Percentiles rank a stretch among this genome's conserved stretches.
Conservation (phyloP, 2,888 invertebrate genomes). For the Auanema sp. region DNA sequence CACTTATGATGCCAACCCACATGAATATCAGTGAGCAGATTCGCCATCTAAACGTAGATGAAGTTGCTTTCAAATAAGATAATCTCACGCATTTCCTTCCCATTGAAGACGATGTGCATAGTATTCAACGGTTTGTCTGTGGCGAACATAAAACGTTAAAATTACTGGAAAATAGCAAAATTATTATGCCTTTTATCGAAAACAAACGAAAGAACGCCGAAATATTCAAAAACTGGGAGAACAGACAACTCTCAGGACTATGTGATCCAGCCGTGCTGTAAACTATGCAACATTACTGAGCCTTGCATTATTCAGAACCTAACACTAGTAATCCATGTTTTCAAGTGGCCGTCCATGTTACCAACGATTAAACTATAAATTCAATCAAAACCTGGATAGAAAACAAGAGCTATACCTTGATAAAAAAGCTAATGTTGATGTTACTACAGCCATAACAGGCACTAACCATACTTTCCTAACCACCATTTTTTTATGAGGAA, state of each 20-base stretch:
- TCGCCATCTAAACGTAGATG: constrained; percentile 10
- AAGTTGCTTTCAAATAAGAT: not conserved
- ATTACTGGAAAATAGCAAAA: constrained; percentile 25
- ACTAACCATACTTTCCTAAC: constrained; percentile 33
- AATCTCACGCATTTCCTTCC: constrained; percentile 18
- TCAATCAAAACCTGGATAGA: not conserved
- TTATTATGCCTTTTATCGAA: not conserved
- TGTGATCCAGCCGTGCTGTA: constrained; percentile 14
- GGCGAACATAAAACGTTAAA: constrained; percentile 37
- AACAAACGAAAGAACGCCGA: constrained; percentile 24
- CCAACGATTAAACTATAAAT: no score
- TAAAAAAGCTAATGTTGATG: constrained; percentile 7
- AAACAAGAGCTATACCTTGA: constrained; percentile 4
- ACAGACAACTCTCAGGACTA: constrained; percentile 25
- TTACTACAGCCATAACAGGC: constrained; percentile 16
- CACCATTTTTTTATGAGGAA: constrained; percentile 30
- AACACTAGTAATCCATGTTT: not conserved
- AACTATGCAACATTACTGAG: not conserved
- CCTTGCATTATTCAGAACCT: not conserved
- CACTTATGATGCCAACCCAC: constrained; percentile 8
- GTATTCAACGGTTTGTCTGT: constrained; percentile 48
- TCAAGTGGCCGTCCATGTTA: no score
- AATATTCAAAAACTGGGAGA: constrained; percentile 24
- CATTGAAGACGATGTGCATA: constrained; percentile 42
- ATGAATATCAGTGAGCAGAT: constrained; percentile 5